A percentile compares a stretch with the other conserved stretches of the same genome.
Conservation (phyloP, 2,797 vertebrate genomes). For the Phyllotis vaccarum region DNA sequence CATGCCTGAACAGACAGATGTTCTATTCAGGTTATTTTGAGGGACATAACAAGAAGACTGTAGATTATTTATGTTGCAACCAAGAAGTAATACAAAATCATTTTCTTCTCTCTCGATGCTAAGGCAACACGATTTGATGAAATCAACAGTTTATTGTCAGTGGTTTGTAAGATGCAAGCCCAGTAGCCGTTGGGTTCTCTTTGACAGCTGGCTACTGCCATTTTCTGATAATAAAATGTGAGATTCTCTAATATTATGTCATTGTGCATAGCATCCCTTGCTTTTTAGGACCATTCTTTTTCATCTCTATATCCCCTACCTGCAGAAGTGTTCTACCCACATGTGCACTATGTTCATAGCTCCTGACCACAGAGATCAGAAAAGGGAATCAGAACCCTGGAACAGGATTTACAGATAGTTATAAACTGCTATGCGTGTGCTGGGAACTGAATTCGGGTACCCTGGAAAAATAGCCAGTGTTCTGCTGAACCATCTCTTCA, state of each 20-base stretch:
- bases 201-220: background rate
- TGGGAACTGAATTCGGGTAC: background rate
- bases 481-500: background rate
- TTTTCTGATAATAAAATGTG: background rate
- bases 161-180: background rate
- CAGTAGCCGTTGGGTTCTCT: background rate
- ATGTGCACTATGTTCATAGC: background rate
- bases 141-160: background rate
- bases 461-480: background rate
- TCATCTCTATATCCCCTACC: background rate
- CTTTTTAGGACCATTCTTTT: background rate
- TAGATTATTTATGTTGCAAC: background rate
- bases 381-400: background rate
- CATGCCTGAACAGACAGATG: background rate
- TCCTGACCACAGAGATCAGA: background rate
- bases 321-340: background rate
- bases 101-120: background rate
- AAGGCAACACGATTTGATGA: background rate
- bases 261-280: background rate
- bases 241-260: background rate
- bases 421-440: background rate
- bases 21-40: slow-evolving; percentile 13
- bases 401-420: background rate
- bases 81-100: slow-evolving; percentile 3
- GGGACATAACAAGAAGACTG: slow-evolving; percentile 11